phyloP scores from a whole-genome alignment of 2,797 vertebrate genomes.

The Varecia variegata region DNA sequence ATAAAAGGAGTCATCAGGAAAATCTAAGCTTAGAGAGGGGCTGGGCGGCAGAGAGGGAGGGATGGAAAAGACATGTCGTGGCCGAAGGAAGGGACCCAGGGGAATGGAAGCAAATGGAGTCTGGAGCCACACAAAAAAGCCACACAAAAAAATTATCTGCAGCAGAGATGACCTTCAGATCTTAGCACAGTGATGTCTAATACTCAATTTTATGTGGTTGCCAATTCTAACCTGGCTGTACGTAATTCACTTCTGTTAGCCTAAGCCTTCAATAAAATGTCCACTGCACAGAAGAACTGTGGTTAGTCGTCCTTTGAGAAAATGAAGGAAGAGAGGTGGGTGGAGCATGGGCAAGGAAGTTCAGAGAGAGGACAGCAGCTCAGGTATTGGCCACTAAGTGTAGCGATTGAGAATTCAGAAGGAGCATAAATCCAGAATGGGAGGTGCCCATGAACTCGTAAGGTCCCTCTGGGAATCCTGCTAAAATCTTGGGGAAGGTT shows the following conservation, averaged over 20 bases:
- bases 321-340: background rate
- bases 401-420: background rate
- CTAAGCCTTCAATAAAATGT: slow-evolving; percentile 26
- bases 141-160: background rate
- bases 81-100: background rate
- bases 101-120: background rate
- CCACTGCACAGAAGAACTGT: background rate
- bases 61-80: background rate
- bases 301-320: slow-evolving; percentile 11
- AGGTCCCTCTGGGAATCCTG: background rate
- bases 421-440: background rate
- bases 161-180: background rate
- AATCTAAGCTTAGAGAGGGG: background rate
- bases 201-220: slow-evolving; percentile 17
- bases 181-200: background rate
- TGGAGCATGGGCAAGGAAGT: background rate
- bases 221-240: background rate
- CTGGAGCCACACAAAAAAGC: background rate
- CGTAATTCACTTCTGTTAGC: slow-evolving; percentile 33
- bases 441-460: background rate
- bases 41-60: background rate
- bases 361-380: background rate
- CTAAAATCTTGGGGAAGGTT: slow-evolving; percentile 9
- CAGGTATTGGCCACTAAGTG: background rate
- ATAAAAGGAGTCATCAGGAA: background rate